Evolutionary conservation across 2,113 vertebrate species (phyloP), one percentile per base, ranked within the genome.

Genomic region (Phrynocephalus versicolor): DNA sequence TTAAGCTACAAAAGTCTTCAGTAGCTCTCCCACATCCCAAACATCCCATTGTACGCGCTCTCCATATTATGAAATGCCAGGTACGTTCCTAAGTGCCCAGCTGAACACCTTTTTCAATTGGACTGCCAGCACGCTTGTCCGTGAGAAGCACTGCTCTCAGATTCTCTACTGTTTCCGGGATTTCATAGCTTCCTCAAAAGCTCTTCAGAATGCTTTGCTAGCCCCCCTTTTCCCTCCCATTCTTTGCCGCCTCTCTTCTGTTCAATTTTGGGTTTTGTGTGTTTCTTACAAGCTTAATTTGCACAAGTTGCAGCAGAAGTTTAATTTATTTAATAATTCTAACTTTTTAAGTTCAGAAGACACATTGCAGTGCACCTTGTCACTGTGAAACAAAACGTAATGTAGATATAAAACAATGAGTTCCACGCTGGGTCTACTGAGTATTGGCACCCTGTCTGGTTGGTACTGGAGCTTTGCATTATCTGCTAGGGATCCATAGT

Each of bases 111-210:
- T 93, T 90, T 92, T 83, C 88, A n/a, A 94, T 91, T 92, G 90
- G 95, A 94, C 95, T 96, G 96, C 96, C 96, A 97, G 97, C 96
- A 97, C 94, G 93, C 95, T 97, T 96, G 96, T 95, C 96, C 95
- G 91, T 94, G 94, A 93, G 87, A 95, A 91, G 87, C 90, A 92
- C 94, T 95, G 92, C 89, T 94, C 12, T 21, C 91, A 91, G 84
- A 89, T 90, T 90, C 82, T 93, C 83, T 84, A 85, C 78, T 87
- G 84, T 75, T 81, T 74, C 79, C 90, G 86, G 79, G 82, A 90
- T 72, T 83, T 74, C 62, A 79, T 93, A 92, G 83, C 88, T 88
- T 74, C 27, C 72, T 91, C 85, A 91, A 92, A 45, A 93, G 64
- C 62, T 37, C 92, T 86, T 87, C 86, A 91, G 73, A 14, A 75